Base-by-base conservation (phyloP, 2,797 vertebrate species). In the Mus spretus region DNA sequence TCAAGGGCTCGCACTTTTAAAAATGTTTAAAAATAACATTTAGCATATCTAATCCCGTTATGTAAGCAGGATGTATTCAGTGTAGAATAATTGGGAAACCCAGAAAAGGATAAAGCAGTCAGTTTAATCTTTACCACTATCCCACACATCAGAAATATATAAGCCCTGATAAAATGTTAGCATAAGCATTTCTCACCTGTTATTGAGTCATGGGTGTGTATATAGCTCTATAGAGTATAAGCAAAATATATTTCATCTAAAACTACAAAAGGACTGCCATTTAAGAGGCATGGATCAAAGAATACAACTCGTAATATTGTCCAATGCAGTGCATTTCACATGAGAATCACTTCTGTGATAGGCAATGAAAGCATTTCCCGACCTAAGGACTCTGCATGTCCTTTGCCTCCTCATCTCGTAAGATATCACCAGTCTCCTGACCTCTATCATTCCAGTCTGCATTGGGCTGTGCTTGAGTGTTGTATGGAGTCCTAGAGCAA, bases 11-110 rank as follows among this genome's bases (percentile, higher is more conserved):
- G n/a, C 20, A 15, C 57, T 96, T 96, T 96, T 83, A 47, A 79
- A 95, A 95, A 89, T 89, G 95, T 90, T 93, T 93, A 92, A 93
- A 96, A 97, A 96, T 92, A 97, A 81, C 94, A 61, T 67, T 87
- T 89, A 86, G n/a, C 74, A 65, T 34, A 74, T 91, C 95, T 92
- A 91, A 93, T 94, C 93, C 95, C 89, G 93, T 95, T 74, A 91
- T 89, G 80, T 82, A 96, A 96, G 91, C 57, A 50, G 80, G 82
- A 81, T 53, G 83, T 24, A 57, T 57, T 93, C 67, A 8, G 79
- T 87, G 55, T 81, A 77, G 81, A 96, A 72, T 90, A 80, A 77
- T 57, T 81, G 86, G 89, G 82, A 91, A 92, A 59, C 50, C 77
- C 94, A 89, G 77, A 82, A 87, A 70, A 78, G 34, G 77, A 57